Evolutionary conservation across 2,113 vertebrate genomes (phyloP), one percentile per base, ranked within the genome.

Genomic region (Scolopax mira): DNA sequence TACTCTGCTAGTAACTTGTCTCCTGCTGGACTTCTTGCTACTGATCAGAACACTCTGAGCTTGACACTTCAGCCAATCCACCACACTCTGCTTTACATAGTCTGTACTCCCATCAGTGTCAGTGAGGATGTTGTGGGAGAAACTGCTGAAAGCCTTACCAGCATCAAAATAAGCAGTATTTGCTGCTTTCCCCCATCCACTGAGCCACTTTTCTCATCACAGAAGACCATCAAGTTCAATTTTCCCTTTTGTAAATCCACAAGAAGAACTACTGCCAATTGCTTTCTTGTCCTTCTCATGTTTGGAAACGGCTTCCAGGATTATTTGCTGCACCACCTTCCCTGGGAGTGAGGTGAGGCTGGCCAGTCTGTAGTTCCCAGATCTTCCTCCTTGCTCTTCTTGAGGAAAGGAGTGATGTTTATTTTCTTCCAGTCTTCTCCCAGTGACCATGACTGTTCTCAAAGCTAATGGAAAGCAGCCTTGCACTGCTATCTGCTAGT

Each of bases 41-140:
- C 24, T 48, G 30, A 12, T 65, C 24, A 52, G 51, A 75, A 28
- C 17, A 6, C 12, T 71, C 18, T 41, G 25, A 51, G 44, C 35
- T 22, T 65, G 33, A 21, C 18, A 4, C 27, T 55, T 27, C 35
- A 73, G 44, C 1, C 1, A 24, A 10, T 10, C 30, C 62, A 46
- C 6, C 18, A 30, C 10, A 2, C 27, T 46, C 21, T 52, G 1
- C 33, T 52, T 52, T 15, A 21, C 1, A 14, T 58, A 16, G 30
- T 79, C 30, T 0, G 0, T 12, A 28, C 18, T 10, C 31, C 6
- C 3, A n/a, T 61, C 14, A 6, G n/a, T 19, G 66, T 46, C 60
- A 18, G 1, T 9, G 31, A 70, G 71, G 55, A 6, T 60, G 49
- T 33, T 30, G 8, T 2, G 19, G 35, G 31, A 75, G 18, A 13